These are phyloP conservation scores for Mesorhabditis belari DNA, from an alignment of 2,888 invertebrate species.

Conservation along the genomic window DNA sequence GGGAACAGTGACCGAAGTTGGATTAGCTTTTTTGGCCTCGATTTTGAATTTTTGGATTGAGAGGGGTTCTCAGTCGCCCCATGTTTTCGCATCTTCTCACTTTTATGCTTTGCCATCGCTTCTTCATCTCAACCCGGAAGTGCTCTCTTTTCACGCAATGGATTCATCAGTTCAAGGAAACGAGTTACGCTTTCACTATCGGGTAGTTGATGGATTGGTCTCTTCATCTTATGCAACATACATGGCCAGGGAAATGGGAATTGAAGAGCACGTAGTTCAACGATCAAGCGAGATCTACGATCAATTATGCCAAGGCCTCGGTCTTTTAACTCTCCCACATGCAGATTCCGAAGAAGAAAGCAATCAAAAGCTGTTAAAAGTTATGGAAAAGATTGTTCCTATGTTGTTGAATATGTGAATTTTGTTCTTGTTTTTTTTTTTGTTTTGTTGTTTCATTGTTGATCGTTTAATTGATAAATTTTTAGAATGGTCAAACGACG, in stretches of 20 bases:
- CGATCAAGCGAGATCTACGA: constrained; percentile 56
- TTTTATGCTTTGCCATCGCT: constrained; percentile 62
- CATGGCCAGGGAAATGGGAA: constrained; percentile 64
- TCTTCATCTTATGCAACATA: constrained; percentile 65
- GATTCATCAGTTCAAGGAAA: constrained; percentile 14
- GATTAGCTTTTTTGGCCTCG: constrained; percentile 68
- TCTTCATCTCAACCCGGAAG: not conserved
- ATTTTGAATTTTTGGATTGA: constrained; percentile 66
- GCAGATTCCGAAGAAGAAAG: not conserved
- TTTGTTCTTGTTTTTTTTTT: no score
- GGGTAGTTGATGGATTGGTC: constrained; percentile 62
- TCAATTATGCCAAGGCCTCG: not conserved
- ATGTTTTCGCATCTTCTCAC: constrained; percentile 73
- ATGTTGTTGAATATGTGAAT: no score
- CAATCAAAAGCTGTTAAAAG: not conserved
- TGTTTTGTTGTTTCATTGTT: no score
- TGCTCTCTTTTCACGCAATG: constrained; percentile 14
- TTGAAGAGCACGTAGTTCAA: constrained; percentile 59
- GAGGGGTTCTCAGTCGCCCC: constrained; percentile 63
- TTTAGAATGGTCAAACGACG: no score
- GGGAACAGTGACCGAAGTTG: constrained; percentile 70
- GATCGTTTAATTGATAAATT: no score
- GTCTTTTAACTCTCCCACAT: not conserved
- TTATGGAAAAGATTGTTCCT: no score
- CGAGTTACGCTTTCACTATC: constrained; percentile 16